Percentiles rank a stretch among this genome's conserved stretches.
Evolutionary conservation across 2,797 vertebrate species (phyloP).

Genomic region (Poeciliopsis gracilis): DNA sequence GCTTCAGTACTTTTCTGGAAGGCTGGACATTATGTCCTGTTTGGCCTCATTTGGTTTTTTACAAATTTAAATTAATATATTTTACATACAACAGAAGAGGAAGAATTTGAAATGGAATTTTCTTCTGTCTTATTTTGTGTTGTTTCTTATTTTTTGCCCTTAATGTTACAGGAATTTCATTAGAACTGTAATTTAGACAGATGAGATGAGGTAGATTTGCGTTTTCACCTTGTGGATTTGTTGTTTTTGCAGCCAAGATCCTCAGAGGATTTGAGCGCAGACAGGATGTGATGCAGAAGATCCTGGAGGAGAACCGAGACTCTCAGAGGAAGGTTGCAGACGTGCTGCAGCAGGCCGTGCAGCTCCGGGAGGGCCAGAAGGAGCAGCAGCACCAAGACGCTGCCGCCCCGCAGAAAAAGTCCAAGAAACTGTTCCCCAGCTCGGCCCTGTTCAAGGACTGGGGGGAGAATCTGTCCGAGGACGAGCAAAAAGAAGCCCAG

Average conservation of each 20-base stretch:
- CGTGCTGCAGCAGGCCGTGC: background rate
- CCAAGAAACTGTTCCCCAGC: slow-evolving; percentile 45
- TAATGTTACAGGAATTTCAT: background rate
- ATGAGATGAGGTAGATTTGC: background rate
- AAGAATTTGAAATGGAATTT: too few relatives aligned
- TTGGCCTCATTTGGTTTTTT: background rate
- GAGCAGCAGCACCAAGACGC: background rate
- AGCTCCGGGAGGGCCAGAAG: slow-evolving; percentile 2
- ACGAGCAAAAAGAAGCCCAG: slow-evolving; percentile 85
- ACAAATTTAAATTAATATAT: background rate
- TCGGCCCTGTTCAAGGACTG: slow-evolving; percentile 84
- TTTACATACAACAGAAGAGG: background rate
- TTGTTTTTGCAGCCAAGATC: slow-evolving; percentile 29
- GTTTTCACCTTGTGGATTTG: background rate
- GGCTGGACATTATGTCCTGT: background rate
- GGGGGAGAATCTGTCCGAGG: slow-evolving; percentile 87
- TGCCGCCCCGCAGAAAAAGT: slow-evolving; percentile 6
- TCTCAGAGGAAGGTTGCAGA: slow-evolving; percentile 6
- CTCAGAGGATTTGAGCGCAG: slow-evolving; percentile 42
- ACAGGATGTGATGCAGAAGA: slow-evolving; percentile 56
- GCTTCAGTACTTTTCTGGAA: too few relatives aligned
- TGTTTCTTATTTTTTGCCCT: background rate
- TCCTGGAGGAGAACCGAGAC: slow-evolving; percentile 35
- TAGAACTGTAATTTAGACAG: background rate
- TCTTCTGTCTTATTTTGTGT: background rate